phyloP scores from a whole-genome alignment of 2,113 vertebrate genomes.

The Caranx ignobilis region DNA sequence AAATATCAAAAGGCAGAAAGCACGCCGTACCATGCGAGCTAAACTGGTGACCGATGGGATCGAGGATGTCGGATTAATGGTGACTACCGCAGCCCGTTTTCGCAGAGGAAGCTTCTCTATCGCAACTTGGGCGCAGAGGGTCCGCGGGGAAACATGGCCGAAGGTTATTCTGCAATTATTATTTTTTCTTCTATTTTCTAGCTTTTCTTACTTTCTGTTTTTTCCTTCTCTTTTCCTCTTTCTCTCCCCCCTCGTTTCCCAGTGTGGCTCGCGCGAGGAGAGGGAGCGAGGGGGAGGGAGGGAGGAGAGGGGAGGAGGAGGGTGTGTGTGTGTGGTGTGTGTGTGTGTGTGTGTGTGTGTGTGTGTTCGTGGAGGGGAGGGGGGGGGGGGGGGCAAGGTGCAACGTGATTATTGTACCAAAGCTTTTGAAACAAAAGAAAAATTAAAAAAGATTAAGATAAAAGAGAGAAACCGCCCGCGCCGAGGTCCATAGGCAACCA shows the following conservation, averaged over 20 bases:
- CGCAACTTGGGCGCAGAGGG: conserved; percentile 94
- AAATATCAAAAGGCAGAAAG: conserved; percentile 91
- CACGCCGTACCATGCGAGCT: conserved; percentile 98
- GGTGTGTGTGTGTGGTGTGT: not conserved
- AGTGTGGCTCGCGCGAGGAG: conserved; percentile 68
- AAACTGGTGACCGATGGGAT: conserved; percentile 92
- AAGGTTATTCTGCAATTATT: conserved; percentile 93
- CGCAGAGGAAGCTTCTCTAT: conserved; percentile 95
- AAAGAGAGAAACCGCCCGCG: conserved; percentile 85
- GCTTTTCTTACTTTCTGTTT: conserved; percentile 64
- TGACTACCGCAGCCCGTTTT: conserved; percentile 89
- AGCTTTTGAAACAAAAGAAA: conserved; percentile 55
- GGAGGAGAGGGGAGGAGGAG: not conserved
- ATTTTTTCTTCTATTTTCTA: conserved; percentile 76
- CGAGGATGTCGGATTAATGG: conserved; percentile 96
- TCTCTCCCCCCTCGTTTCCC: conserved; percentile 21
- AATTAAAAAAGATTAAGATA: too few species aligned
- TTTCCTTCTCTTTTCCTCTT: not conserved
- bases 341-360: not conserved
- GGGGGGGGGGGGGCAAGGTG: conserved; percentile 74
- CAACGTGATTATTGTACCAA: conserved; percentile 86
- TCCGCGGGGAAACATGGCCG: conserved; percentile 99
- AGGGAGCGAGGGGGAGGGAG: not conserved
- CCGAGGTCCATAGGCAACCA: conserved; percentile 84
- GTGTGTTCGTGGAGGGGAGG: not conserved